A percentile compares a stretch with the other conserved stretches of the same genome.
phyloP scores from a whole-genome alignment of 2,113 vertebrate species.

The Isichthys henryi region DNA sequence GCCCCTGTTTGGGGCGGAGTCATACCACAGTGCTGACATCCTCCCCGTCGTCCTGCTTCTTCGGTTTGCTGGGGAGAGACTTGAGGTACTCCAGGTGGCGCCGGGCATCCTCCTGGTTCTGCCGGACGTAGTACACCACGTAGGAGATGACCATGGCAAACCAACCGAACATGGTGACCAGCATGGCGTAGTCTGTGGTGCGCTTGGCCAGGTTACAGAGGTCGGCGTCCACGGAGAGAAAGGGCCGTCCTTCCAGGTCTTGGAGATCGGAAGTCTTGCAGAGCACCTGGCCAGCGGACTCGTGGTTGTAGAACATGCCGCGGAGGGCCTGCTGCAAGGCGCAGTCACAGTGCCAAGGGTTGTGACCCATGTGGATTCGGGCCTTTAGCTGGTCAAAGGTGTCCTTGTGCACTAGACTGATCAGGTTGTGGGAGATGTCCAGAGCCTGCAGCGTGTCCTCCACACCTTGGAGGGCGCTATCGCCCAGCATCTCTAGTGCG shows the following conservation, averaged over 20 bases:
- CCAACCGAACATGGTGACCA: slow-evolving; percentile 99
- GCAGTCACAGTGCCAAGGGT: slow-evolving; percentile 98
- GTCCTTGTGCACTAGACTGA: slow-evolving; percentile 90
- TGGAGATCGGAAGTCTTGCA: slow-evolving; percentile 87
- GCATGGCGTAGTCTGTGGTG: slow-evolving; percentile 96
- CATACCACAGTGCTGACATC: slow-evolving; percentile 97
- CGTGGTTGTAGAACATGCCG: slow-evolving; percentile 90
- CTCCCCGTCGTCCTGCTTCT: slow-evolving; percentile 88
- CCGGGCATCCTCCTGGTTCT: slow-evolving; percentile 95
- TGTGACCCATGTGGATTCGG: slow-evolving; percentile 84
- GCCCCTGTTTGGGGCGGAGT: slow-evolving; percentile 17
- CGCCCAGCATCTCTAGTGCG: slow-evolving; percentile 84
- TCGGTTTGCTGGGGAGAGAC: slow-evolving; percentile 97
- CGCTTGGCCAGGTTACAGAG: slow-evolving; percentile 93
- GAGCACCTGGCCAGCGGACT: slow-evolving; percentile 80
- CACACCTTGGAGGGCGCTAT: slow-evolving; percentile 86
- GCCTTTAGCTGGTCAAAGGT: slow-evolving; percentile 88
- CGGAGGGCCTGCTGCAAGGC: slow-evolving; percentile 89
- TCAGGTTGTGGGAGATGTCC: slow-evolving; percentile 93
- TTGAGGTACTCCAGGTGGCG: slow-evolving; percentile 99
- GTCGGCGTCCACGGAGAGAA: slow-evolving; percentile 84
- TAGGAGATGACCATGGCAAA: slow-evolving; percentile 99
- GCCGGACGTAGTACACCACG: slow-evolving; percentile 93
- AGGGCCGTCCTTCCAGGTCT: slow-evolving; percentile 80
- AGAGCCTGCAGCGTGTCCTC: slow-evolving; percentile 86